Evolutionary conservation across 2,888 invertebrate species (phyloP), one percentile per base, ranked within the genome.

Genomic region (Andrena praecox): DNA sequence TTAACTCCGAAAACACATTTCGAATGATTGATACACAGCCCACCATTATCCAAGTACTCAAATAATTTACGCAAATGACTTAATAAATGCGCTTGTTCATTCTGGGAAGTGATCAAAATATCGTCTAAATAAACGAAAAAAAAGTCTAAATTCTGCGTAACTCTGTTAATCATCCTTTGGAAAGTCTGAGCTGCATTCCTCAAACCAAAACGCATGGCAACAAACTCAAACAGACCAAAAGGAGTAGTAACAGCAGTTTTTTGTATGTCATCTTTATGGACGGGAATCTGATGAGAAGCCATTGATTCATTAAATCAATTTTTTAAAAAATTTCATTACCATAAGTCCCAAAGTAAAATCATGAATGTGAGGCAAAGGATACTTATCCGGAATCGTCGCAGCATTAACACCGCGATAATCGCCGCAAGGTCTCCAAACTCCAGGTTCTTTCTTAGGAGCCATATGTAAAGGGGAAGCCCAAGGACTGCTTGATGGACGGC

Each of bases 151-250:
- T 31, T 31, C 29, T 5, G 5, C 29, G 29, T 31, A 31, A 31
- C 29, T 2, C 5, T 4, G 29, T 31, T 31, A 31, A 29, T 63
- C n/a, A 63, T 16, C 5, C 35, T 24, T 29, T 63, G 62, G n/a
- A 63, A 63, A 10, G 62, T 31, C 29, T 64, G 63, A 7, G 42
- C 63, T 6, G 42, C 63, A 20, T 64, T 64, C 2, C 42, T 20
- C 20, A 64, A 64, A n/a, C 63, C 63, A n/a, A 64, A 64, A 10
- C 31, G 60, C 31, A 60, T 60, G 16, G 20, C n/a, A 27, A 20
- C 3, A 20, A 60, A 60, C n/a, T 60, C 31, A n/a, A 20, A 60
- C 27, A 60, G 10, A 1, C 63, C 42, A n/a, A 64, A 64, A 7
- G 42, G 63, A 10, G 42, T 64, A 35, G 20, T 64, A 10, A 64